phyloP scores from a whole-genome alignment of 2,113 vertebrate genomes.

The Rhinolophus sinicus region DNA sequence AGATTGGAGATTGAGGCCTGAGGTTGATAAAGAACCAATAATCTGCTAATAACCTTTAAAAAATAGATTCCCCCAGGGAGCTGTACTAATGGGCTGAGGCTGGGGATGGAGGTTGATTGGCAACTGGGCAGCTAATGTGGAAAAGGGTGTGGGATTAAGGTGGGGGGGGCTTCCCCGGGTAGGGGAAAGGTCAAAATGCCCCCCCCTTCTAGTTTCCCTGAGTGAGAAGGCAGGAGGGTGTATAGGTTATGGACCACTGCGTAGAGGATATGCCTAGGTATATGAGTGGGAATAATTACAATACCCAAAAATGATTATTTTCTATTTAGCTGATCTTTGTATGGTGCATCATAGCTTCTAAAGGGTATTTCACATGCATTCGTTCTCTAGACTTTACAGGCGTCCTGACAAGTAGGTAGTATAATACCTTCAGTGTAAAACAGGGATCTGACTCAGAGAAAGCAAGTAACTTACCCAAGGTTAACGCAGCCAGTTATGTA shows the following conservation, averaged over 20 bases:
- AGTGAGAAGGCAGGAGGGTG: not conserved
- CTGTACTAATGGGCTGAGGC: conserved; percentile 80
- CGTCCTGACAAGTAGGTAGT: not conserved
- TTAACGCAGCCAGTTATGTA: not conserved
- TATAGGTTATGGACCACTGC: not conserved
- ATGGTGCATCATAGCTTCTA: not conserved
- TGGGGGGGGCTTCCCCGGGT: not conserved
- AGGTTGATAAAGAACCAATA: conserved; percentile 87
- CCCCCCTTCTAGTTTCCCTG: not conserved
- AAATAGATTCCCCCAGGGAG: conserved; percentile 83
- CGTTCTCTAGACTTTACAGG: not conserved
- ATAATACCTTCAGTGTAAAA: not conserved
- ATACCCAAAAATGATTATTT: not conserved
- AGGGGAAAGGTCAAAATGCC: not conserved
- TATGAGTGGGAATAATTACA: not conserved
- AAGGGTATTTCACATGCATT: not conserved
- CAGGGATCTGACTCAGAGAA: not conserved
- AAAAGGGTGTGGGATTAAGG: conserved; percentile 24
- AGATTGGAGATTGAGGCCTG: conserved; percentile 83
- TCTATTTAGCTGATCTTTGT: not conserved
- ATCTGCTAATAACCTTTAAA: conserved; percentile 90
- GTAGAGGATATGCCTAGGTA: not conserved
- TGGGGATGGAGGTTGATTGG: conserved; percentile 71
- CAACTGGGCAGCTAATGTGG: conserved; percentile 46
- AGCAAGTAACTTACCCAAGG: not conserved